A percentile compares a stretch with the other conserved stretches of the same genome.
Conservation (phyloP, 2,797 vertebrate species). For the Thaleichthys pacificus region DNA sequence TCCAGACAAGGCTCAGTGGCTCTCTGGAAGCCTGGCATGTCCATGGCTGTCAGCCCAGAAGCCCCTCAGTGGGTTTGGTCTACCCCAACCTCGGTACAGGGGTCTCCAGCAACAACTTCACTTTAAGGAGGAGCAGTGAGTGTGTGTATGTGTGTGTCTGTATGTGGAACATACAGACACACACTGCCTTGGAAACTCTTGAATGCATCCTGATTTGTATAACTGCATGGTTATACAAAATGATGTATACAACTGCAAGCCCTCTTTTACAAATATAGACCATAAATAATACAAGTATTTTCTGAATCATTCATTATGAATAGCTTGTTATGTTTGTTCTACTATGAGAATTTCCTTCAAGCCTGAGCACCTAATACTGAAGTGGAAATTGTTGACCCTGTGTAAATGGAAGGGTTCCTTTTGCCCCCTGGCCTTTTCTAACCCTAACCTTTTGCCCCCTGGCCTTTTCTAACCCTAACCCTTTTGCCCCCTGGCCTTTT, state of each 20-base stretch:
- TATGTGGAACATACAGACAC: neutral
- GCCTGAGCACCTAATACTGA: neutral
- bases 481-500: neutral
- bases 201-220: neutral
- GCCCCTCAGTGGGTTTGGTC: neutral
- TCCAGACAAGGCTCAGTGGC: neutral
- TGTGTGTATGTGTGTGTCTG: slow-evolving; percentile 5
- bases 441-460: too few relatives aligned
- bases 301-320: neutral
- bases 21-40: slow-evolving; percentile 3
- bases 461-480: neutral
- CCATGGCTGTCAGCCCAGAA: slow-evolving; percentile 6
- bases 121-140: neutral
- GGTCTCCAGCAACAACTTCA: neutral
- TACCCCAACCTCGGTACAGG: neutral
- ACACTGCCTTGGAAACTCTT: too few relatives aligned
- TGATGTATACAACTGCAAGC: neutral
- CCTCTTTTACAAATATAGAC: neutral
- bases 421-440: neutral
- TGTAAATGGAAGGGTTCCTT: neutral
- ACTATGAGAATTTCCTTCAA: neutral
- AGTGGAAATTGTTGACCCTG: neutral
- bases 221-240: neutral
- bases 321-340: neutral
- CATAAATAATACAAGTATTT: neutral